A percentile compares a stretch with the other conserved stretches of the same genome.
Evolutionary conservation across 2,888 invertebrate genomes (phyloP).

Genomic region (Campoplex capitator): DNA sequence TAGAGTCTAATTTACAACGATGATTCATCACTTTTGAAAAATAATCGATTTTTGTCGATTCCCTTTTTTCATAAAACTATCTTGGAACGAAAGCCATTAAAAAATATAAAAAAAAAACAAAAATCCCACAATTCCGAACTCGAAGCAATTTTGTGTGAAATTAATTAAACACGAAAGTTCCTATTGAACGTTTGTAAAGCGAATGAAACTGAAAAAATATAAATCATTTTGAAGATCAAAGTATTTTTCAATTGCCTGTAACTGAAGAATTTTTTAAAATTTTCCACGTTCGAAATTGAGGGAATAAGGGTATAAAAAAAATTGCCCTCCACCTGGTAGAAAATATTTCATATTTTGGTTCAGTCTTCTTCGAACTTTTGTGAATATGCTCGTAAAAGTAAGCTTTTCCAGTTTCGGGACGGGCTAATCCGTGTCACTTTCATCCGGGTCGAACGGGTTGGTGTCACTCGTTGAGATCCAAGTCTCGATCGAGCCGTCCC

Average conservation of each 20-base stretch:
- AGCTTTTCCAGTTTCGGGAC: not conserved
- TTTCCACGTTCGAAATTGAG: not conserved
- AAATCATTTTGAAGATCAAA: not conserved
- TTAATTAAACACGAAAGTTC: not conserved
- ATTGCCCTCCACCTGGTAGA: not conserved
- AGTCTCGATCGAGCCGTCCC: slow-evolving; percentile 82
- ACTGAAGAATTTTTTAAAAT: not conserved
- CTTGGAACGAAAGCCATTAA: not conserved
- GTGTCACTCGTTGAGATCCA: slow-evolving; percentile 78
- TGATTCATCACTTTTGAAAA: not conserved
- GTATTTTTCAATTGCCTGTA: not conserved
- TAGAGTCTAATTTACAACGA: slow-evolving; percentile 36
- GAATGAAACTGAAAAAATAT: not conserved
- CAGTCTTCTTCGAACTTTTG: slow-evolving; percentile 38
- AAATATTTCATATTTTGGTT: slow-evolving; percentile 4
- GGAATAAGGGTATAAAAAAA: not conserved
- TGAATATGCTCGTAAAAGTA: not conserved
- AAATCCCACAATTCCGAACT: not conserved
- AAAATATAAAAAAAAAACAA: not conserved
- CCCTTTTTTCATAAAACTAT: not conserved
- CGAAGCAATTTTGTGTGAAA: not conserved
- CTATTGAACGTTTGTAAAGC: too few species aligned
- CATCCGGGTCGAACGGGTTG: too few species aligned
- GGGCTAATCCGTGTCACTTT: slow-evolving; percentile 60
- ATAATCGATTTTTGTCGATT: not conserved